These are phyloP conservation scores for Drosophila nasuta DNA, from an alignment of 1,140 invertebrate genomes.

Conservation along the genomic window DNA sequence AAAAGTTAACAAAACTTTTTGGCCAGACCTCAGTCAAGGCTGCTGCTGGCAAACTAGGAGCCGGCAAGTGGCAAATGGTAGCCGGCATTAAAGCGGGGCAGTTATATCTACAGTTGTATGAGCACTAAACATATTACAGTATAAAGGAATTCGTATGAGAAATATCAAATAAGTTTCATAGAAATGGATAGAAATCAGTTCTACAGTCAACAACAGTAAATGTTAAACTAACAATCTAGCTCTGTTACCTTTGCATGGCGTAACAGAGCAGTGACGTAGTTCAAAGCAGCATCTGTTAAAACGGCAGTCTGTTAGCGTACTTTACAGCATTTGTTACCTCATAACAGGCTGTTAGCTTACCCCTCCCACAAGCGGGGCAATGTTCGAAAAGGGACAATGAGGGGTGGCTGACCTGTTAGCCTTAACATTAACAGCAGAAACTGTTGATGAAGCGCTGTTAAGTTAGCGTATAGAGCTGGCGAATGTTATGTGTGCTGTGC, in stretches of 20 bases:
- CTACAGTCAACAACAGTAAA: conserved; percentile 21
- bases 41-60: background rate
- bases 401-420: conserved; percentile 37
- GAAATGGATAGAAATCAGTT: conserved; percentile 56
- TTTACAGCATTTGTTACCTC: conserved; percentile 4
- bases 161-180: conserved; percentile 60
- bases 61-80: background rate
- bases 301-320: background rate
- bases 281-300: conserved; percentile 5
- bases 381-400: conserved; percentile 65
- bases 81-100: background rate
- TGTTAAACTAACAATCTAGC: conserved; percentile 18
- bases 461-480: background rate
- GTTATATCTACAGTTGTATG: background rate
- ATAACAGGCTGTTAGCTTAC: conserved; percentile 42
- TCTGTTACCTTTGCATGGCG: background rate
- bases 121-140: background rate
- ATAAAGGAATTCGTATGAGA: background rate
- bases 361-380: conserved; percentile 54
- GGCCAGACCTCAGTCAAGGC: conserved; percentile 14
- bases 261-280: conserved; percentile 11
- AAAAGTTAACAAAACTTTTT: conserved; percentile 76
- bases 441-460: background rate
- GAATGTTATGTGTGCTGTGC: background rate
- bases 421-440: conserved; percentile 36